Evolutionary conservation across 2,888 invertebrate species (phyloP).

Genomic region (Apamea epomidion): DNA sequence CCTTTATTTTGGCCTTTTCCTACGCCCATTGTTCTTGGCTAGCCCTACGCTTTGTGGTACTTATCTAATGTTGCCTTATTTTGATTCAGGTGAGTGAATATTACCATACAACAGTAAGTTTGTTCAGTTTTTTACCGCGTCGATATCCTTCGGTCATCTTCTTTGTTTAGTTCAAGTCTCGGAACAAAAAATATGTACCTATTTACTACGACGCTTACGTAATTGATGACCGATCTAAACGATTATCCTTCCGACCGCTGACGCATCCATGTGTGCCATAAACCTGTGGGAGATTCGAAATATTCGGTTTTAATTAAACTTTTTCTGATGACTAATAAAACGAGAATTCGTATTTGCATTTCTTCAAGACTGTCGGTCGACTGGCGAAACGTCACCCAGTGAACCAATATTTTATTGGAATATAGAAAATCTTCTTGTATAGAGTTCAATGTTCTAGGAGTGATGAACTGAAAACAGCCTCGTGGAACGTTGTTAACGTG

Average conservation of each 20-base stretch:
- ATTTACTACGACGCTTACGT: conserved; percentile 75
- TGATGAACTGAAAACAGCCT: conserved; percentile 72
- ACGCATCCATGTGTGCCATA: conserved; percentile 63
- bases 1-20: conserved; percentile 86
- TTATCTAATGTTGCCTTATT: conserved; percentile 79
- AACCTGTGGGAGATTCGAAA: conserved; percentile 73
- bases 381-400: conserved; percentile 32
- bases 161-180: conserved; percentile 50
- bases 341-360: conserved; percentile 72
- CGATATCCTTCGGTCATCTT: conserved; percentile 42
- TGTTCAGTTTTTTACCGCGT: conserved; percentile 40
- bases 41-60: conserved; percentile 68
- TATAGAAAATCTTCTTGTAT: conserved; percentile 38
- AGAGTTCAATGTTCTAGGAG: conserved; percentile 68
- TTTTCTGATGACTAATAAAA: conserved; percentile 81
- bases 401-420: conserved; percentile 46
- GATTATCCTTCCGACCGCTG: conserved; percentile 75
- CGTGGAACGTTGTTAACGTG: conserved; percentile 74
- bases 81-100: conserved; percentile 75
- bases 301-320: conserved; percentile 79
- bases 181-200: conserved; percentile 59
- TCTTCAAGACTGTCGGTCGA: conserved; percentile 56
- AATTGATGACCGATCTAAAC: conserved; percentile 80
- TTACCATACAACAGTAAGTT: conserved; percentile 58
- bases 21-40: conserved; percentile 81